Evolutionary conservation across 2,888 invertebrate genomes (phyloP), one percentile per base, ranked within the genome.

Genomic region (Euzophera pinguis): DNA sequence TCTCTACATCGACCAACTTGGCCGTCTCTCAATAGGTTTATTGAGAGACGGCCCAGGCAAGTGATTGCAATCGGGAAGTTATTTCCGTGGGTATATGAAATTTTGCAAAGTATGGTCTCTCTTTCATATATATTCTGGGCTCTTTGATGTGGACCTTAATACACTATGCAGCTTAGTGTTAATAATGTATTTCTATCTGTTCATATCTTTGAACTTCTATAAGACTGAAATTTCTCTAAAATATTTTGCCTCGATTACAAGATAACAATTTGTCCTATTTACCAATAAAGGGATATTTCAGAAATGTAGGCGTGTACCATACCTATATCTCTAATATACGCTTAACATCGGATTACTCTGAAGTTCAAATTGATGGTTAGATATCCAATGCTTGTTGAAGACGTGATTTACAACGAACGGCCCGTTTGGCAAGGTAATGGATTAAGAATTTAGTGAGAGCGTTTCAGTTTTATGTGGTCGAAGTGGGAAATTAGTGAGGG

Each of bases 341-440:
- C 22, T 14, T 39, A 53, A 53, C 53, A 42, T 53, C 52, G 52
- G 43, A 57, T 54, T 29, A 9, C 32, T 32, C 7, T 32, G 22
- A 22, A 32, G 8, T 6, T 32, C 10, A 8, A 32, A 3, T 3
- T 32, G 10, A 32, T 4, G n/a, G 3, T 32, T 54, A 13, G 22
- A 16, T n/a, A 16, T 55, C 52, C 60, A 61, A 57, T 59, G 56
- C 57, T 53, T 6, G 47, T 12, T 53, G 22, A 8, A 8, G 4
- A 43, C 12, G 6, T 29, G 1, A 4, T 1, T n/a, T n/a, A 1
- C 39, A 10, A 29, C 7, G n/a, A 0, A 7, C 7, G 3, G 22
- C 3, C 7, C n/a, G 22, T 42, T 9, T 6, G 7, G 48, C 22
- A 16, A 35, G 59, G 65, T 51, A 52, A 54, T 61, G 62, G 39